Evolutionary conservation across 2,888 invertebrate species (phyloP), one percentile per base, ranked within the genome.

Genomic region (Leptopterna dolabrata): DNA sequence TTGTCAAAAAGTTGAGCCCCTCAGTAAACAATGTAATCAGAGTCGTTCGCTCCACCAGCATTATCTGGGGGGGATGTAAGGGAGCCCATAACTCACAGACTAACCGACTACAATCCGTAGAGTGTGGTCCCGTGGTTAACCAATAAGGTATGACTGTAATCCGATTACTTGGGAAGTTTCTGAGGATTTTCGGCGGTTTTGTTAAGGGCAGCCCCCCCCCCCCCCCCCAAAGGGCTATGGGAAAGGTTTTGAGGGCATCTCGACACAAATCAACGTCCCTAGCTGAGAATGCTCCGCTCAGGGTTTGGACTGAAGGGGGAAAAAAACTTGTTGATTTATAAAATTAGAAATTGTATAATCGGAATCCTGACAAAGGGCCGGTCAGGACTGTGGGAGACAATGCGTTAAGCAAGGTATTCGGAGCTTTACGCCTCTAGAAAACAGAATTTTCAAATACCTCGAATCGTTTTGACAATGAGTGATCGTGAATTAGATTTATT

Each of bases 301-400:
- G 70, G 11, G 36, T 63, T 63, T 9, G 83, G 85, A 76, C 71
- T 73, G 78, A 78, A 71, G 29, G 81, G 27, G 13, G n/a, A 55
- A 63, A 85, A 73, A 85, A 85, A 85, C 85, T 71, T 29, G 85
- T 85, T 85, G 85, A 85, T 85, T 85, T 85, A 85, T 73, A 85
- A 85, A 85, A 85, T 85, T 85, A 85, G 85, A 85, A 85, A 85
- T 83, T 83, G 83, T 83, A 63, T 70, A 83, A 83, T 83, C 83
- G 83, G 83, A 83, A 83, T 83, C 70, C 81, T 51, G 78, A 27
- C 41, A 3, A 45, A 27, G 24, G 78, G 24, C 41, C 78, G 19
- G 63, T 27, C 45, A 45, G 45, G 78, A n/a, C 36, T 43, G 36
- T 76, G 41, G 43, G 78, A 78, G 78, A 78, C 78, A 78, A 78